Evolutionary conservation across 2,113 vertebrate species (phyloP), one percentile per base, ranked within the genome.

Genomic region (Engystomops pustulosus): DNA sequence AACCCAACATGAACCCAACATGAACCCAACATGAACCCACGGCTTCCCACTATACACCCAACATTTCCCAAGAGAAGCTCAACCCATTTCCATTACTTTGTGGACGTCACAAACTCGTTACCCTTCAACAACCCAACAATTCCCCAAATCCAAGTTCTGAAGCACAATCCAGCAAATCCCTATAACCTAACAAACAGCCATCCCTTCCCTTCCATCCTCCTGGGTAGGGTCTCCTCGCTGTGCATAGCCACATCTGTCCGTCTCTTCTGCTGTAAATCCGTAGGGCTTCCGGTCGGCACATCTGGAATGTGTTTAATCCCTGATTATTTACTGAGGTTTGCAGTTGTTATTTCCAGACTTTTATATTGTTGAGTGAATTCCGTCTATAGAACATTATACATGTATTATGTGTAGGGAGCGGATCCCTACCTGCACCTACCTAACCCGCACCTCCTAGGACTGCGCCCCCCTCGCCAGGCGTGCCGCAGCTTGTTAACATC

Each of bases 231-330:
- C 8, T 55, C 23, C 11, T 9, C 53, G 10, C 20, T 55, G n/a
- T 1, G 6, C n/a, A 5, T n/a, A 53, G 67, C 20, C 34, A 38
- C 68, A 70, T 70, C 34, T 70, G 68, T 44, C 36, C 4, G 3
- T 12, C 36, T 44, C 8, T 55, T 55, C 53, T 9, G 53, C 38
- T 3, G 14, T 44, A 44, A 70, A 70, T 18, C 34, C 20, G 9
- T n/a, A 11, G 9, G 44, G 18, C 74, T 30, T 55, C 32, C 34
- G 17, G 32, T 45, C 20, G 17, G 44, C 47, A 71, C 80, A 81
- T 81, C 80, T 81, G 67, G 80, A 41, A 53, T 71, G 67, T 71
- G 32, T 81, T 55, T 41, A 81, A 81, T 81, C 67, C 80, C 32
- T 38, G 67, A 71, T 81, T 81, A 81, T 71, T 81, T 81, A 53